These are phyloP conservation scores for Dyspetes luteomarginatus DNA, from an alignment of 2,888 invertebrate species.

Conservation along the genomic window DNA sequence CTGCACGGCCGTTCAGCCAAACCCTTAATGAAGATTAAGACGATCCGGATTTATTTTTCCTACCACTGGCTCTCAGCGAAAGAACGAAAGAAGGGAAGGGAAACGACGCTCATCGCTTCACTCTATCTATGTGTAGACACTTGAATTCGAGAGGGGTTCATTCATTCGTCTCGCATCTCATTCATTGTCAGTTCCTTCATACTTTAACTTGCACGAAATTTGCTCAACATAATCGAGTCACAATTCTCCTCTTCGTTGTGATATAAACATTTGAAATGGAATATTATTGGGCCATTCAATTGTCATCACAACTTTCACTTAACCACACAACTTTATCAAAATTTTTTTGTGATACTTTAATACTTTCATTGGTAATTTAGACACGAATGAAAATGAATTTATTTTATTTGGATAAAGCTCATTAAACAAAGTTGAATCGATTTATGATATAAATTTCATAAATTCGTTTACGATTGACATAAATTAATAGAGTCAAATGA, in stretches of 20 bases:
- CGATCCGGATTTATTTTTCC: constrained; percentile 62
- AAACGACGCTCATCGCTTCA: constrained; percentile 23
- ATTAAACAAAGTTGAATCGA: too few species aligned
- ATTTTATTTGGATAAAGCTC: too few species aligned
- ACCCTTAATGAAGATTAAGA: constrained; percentile 68
- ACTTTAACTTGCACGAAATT: background rate
- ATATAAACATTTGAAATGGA: background rate
- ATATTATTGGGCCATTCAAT: background rate
- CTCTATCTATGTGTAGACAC: background rate
- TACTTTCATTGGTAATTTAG: too few species aligned
- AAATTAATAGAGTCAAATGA: too few species aligned
- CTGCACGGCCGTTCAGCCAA: constrained; percentile 18
- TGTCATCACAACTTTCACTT: too few species aligned
- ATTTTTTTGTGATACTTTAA: too few species aligned
- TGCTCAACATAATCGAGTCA: background rate
- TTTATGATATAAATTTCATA: too few species aligned
- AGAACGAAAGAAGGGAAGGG: background rate
- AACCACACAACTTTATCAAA: too few species aligned
- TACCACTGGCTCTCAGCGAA: constrained; percentile 4
- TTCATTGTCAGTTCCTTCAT: background rate
- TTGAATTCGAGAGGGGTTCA: constrained; percentile 7
- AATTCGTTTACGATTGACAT: too few species aligned
- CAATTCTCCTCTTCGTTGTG: background rate
- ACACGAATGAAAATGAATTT: too few species aligned
- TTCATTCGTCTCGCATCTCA: background rate